Conservation (phyloP, 1,140 invertebrate genomes). For the Papilio polytes region DNA sequence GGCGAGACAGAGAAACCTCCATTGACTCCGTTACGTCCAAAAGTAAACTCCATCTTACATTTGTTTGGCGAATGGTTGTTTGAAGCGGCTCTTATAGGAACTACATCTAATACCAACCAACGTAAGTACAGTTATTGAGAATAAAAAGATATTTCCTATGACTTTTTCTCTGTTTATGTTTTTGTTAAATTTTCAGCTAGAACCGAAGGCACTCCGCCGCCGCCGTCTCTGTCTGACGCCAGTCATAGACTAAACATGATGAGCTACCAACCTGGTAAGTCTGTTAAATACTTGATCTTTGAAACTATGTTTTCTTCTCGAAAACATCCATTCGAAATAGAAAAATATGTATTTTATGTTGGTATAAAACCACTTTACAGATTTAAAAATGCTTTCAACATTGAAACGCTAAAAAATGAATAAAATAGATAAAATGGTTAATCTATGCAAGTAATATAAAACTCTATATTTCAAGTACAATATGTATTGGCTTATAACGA, state of each 20-base stretch:
- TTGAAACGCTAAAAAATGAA: too few species aligned
- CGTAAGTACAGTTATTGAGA: conserved; percentile 59
- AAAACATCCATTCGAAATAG: too few species aligned
- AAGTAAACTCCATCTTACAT: conserved; percentile 96
- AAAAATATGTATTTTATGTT: too few species aligned
- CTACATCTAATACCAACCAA: conserved; percentile 61
- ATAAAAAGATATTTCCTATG: too few species aligned
- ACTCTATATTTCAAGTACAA: too few species aligned
- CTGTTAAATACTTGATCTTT: not conserved
- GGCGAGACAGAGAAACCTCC: conserved; percentile 84
- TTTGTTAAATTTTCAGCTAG: conserved; percentile 71
- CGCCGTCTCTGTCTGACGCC: conserved; percentile 72
- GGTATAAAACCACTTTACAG: too few species aligned
- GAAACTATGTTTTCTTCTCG: not conserved
- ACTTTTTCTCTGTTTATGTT: not conserved
- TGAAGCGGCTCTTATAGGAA: conserved; percentile 95
- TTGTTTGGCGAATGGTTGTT: conserved; percentile 98
- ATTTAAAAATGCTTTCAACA: too few species aligned
- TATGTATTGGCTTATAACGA: too few species aligned
- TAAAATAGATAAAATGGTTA: too few species aligned
- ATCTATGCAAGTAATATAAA: too few species aligned
- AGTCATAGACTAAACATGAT: conserved; percentile 73
- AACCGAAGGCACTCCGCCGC: conserved; percentile 81
- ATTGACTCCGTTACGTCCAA: conserved; percentile 91
- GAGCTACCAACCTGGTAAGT: conserved; percentile 77